These are phyloP conservation scores for Ericerus pela DNA, from an alignment of 1,140 invertebrate species.

Conservation along the genomic window DNA sequence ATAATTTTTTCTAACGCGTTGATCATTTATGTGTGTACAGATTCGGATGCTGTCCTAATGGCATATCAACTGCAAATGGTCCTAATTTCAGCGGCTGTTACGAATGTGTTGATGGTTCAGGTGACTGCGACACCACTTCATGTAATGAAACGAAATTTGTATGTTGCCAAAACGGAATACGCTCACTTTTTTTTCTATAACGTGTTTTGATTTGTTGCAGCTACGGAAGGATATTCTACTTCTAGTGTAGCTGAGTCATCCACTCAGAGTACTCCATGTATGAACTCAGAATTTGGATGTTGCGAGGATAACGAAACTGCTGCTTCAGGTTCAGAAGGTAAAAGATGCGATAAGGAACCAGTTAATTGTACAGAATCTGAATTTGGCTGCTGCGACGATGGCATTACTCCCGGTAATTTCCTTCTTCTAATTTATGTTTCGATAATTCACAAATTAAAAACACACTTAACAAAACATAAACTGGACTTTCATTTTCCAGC, in stretches of 20 bases:
- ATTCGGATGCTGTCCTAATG: slow-evolving; percentile 79
- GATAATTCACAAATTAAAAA: no score
- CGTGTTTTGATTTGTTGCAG: not conserved
- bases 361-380: no score
- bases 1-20: not conserved
- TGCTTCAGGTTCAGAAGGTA: slow-evolving; percentile 57
- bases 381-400: slow-evolving; percentile 53
- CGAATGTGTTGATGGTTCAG: slow-evolving; percentile 13
- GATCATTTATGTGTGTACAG: not conserved
- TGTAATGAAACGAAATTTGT: slow-evolving; percentile 10
- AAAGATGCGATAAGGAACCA: no score
- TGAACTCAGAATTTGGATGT: slow-evolving; percentile 63
- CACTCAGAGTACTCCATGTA: no score
- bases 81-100: slow-evolving; percentile 53
- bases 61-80: slow-evolving; percentile 62
- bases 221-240: not conserved
- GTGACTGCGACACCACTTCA: slow-evolving; percentile 35
- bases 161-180: no score
- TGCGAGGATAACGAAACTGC: slow-evolving; percentile 71
- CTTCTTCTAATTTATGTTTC: no score
- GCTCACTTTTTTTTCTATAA: no score
- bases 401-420: slow-evolving; percentile 40
- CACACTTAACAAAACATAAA: no score
- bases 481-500: no score
- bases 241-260: no score